Evolutionary conservation across 1,140 invertebrate species (phyloP).

Genomic region (Polyergus mexicanus): DNA sequence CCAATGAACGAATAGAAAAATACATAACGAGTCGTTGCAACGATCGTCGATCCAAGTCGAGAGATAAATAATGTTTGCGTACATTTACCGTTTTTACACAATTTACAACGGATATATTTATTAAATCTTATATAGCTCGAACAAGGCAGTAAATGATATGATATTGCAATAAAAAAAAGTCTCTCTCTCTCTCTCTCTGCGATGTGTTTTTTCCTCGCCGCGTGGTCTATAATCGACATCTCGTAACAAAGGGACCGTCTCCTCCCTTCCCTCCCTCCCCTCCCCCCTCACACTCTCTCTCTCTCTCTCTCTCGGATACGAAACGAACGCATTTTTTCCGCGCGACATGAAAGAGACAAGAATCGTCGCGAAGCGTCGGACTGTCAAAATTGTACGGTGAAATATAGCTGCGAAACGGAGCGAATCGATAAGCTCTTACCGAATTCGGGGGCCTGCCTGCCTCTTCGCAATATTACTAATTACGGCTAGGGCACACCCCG

Average conservation of each 20-base stretch:
- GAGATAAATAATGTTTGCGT: background rate
- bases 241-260: background rate
- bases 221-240: background rate
- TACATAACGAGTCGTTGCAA: background rate
- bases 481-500: conserved; percentile 35
- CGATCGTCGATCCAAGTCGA: background rate
- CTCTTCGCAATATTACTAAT: conserved; percentile 55
- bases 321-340: background rate
- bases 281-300: background rate
- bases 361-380: background rate
- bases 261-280: background rate
- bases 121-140: background rate
- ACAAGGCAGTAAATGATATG: background rate
- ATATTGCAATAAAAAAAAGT: background rate
- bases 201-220: background rate
- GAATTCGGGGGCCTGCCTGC: conserved; percentile 48
- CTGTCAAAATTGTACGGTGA: conserved; percentile 27
- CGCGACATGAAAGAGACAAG: background rate
- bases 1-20: background rate
- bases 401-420: conserved; percentile 19
- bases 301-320: background rate
- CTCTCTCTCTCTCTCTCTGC: too few relatives aligned
- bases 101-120: background rate
- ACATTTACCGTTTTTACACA: background rate
- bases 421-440: conserved; percentile 58